Evolutionary conservation across 2,888 invertebrate species (phyloP).

Genomic region (Colletes collaris): DNA sequence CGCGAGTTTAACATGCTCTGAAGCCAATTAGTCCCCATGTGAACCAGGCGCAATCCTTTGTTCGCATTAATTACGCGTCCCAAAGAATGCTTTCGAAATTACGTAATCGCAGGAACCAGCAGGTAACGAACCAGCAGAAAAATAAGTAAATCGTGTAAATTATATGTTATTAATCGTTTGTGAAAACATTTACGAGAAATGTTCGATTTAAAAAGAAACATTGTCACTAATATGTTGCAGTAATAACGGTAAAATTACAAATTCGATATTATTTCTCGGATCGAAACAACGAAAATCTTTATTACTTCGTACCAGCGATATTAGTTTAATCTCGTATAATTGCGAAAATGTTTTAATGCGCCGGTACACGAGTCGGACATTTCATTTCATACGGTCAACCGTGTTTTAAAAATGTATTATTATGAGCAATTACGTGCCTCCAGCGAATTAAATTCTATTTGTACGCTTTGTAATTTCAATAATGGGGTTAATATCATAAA

Average conservation of each 20-base stretch:
- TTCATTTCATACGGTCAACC: background rate
- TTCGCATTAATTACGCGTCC: constrained; percentile 40
- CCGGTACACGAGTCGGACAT: background rate
- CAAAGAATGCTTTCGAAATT: constrained; percentile 33
- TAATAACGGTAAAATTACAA: no score
- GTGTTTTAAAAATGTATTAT: background rate
- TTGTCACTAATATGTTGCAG: no score
- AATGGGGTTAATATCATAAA: no score
- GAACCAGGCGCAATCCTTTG: constrained; percentile 31
- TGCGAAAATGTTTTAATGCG: no score
- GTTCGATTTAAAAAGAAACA: no score
- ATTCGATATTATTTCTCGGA: no score
- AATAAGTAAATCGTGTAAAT: background rate
- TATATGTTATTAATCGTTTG: no score
- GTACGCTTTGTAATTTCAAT: background rate
- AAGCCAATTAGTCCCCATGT: constrained; percentile 52
- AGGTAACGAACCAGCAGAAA: no score
- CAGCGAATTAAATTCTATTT: background rate
- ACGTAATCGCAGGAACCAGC: background rate
- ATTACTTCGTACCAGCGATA: no score
- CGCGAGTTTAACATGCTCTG: constrained; percentile 46
- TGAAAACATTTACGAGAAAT: no score
- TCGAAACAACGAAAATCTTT: no score
- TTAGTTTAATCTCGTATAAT: no score
- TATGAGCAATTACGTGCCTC: background rate